These are phyloP conservation scores for Abramis brama DNA, from an alignment of 2,113 vertebrate genomes.

Conservation along the genomic window DNA sequence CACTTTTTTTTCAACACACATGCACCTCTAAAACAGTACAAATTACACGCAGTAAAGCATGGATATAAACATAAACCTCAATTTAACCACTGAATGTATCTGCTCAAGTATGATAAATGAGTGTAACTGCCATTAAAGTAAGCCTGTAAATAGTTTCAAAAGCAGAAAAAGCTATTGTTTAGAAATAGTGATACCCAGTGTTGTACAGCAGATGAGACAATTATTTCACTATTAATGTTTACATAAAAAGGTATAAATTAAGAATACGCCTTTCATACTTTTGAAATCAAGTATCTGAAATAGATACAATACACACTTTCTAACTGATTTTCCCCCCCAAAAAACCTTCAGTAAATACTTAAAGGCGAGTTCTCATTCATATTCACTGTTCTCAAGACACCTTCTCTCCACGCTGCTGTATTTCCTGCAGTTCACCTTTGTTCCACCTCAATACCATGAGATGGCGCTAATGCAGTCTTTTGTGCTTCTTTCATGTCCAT, in stretches of 20 bases:
- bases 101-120: conserved; percentile 20
- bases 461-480: conserved; percentile 57
- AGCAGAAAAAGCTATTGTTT: not conserved
- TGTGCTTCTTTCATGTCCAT: conserved; percentile 15
- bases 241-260: not conserved
- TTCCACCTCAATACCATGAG: conserved; percentile 58
- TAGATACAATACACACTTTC: not conserved
- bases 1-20: not conserved
- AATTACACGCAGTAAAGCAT: conserved; percentile 34
- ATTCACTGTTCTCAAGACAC: not conserved
- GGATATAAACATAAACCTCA: conserved; percentile 30
- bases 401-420: not conserved
- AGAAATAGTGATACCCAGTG: not conserved
- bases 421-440: conserved; percentile 60
- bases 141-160: conserved; percentile 24
- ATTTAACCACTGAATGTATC: conserved; percentile 1
- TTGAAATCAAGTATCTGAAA: not conserved
- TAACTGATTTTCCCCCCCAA: not conserved
- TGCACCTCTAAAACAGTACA: conserved; percentile 35
- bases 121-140: not conserved
- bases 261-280: not conserved
- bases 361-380: not conserved
- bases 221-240: not conserved
- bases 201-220: not conserved
- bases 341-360: not conserved